phyloP scores from a whole-genome alignment of 2,888 invertebrate species.

The Abrostola tripartita region DNA sequence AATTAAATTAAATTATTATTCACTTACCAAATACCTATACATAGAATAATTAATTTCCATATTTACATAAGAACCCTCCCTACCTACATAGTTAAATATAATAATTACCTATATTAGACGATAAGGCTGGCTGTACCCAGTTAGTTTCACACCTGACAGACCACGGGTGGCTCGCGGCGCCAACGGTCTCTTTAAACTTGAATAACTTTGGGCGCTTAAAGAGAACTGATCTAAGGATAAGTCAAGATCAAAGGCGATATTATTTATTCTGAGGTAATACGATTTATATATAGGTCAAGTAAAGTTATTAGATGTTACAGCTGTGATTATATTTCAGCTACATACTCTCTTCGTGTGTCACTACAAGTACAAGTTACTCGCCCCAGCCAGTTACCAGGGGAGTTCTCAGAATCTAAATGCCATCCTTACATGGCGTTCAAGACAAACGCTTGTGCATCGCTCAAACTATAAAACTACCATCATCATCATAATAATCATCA shows the following conservation, averaged over 20 bases:
- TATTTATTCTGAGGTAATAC: constrained; percentile 25
- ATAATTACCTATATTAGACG: neutral
- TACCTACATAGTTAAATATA: neutral
- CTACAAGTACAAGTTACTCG: too few species aligned
- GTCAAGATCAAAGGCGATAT: constrained; percentile 34
- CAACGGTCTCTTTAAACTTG: constrained; percentile 34
- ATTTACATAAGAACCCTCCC: neutral
- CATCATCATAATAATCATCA: too few species aligned
- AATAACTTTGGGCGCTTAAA: constrained; percentile 32
- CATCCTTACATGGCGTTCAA: too few species aligned
- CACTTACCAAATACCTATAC: neutral
- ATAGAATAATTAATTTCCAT: neutral
- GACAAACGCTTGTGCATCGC: too few species aligned
- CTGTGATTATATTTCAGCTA: constrained; percentile 19
- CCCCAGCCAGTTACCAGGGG: too few species aligned
- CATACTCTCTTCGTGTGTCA: constrained; percentile 7
- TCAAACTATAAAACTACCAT: too few species aligned
- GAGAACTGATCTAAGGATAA: constrained; percentile 25
- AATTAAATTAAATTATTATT: neutral
- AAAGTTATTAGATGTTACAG: constrained; percentile 4
- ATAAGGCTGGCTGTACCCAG: constrained; percentile 21
- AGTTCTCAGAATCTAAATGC: too few species aligned
- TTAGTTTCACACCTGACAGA: constrained; percentile 44
- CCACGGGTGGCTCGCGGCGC: constrained; percentile 16
- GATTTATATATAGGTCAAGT: constrained; percentile 16